A percentile compares a stretch with the other conserved stretches of the same genome.
Evolutionary conservation across 2,888 invertebrate genomes (phyloP).

Genomic region (Lasius fuliginosus): DNA sequence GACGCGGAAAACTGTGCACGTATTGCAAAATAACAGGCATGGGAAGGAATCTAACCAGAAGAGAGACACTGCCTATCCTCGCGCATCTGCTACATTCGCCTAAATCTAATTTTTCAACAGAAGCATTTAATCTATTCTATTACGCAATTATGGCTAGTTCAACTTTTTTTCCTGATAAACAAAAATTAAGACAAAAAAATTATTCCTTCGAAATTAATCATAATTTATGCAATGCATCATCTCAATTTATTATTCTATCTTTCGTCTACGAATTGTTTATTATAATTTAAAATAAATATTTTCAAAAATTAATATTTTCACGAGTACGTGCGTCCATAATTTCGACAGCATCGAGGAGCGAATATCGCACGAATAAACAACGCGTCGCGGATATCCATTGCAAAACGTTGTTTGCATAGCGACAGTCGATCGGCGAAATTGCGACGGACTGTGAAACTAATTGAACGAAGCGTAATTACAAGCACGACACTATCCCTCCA

Average conservation of each 20-base stretch:
- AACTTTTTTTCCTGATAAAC: conserved; percentile 4
- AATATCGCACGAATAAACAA: conserved; percentile 55
- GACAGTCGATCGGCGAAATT: conserved; percentile 70
- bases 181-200: background rate
- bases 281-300: no score
- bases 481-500: conserved; percentile 31
- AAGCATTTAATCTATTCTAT: conserved; percentile 17
- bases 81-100: conserved; percentile 24
- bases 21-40: conserved; percentile 74
- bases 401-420: conserved; percentile 59
- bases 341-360: conserved; percentile 52
- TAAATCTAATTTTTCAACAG: conserved; percentile 31
- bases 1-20: conserved; percentile 70
- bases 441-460: conserved; percentile 70
- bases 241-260: background rate
- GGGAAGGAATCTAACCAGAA: conserved; percentile 44
- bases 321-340: background rate
- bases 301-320: no score
- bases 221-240: background rate
- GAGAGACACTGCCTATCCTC: conserved; percentile 28
- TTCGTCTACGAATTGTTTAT: background rate
- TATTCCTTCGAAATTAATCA: background rate
- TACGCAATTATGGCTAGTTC: background rate
- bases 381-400: conserved; percentile 13
- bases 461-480: conserved; percentile 77